Base-by-base conservation (phyloP, 2,888 invertebrate species). In the Sesia bembeciformis region DNA sequence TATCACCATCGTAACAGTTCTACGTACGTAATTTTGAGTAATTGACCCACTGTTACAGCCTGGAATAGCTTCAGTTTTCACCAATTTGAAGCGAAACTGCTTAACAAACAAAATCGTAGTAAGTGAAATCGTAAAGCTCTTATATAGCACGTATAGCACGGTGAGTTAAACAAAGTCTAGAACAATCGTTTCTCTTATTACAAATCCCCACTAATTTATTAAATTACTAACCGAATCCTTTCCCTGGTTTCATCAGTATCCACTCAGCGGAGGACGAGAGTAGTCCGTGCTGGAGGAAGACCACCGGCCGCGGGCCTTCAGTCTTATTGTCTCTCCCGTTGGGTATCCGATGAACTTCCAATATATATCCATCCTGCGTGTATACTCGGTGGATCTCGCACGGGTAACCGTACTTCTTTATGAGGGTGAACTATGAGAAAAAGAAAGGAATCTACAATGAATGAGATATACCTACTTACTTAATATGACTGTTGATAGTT, bases 281-380 rank as follows among this genome's bases (percentile, higher is more conserved):
- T 2, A 98, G 84, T 0, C 97, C 98, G 73, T 97, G 97, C 70
- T 96, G 95, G 40, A 97, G 78, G 63, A 95, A 91, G 54, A 93
- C 93, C 6, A 91, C 94, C 0, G 83, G 81, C 50, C 71, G 71
- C 1, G 70, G 65, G 1, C 64, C 67, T 3, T 57, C 56, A 0
- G 65, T 59, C 3, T 59, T 57, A 7, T 65, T 74, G 40, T 63
- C 49, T 61, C 76, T 80, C 1, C 91, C 90, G 54, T 90, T 84
- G 0, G 95, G 95, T 58, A 97, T 95, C 60, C 97, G 90, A 67
- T 97, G 97, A 67, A 97, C 70, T 54, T 93, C 93, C 63, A 97
- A 80, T 40, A 97, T 85, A 76, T 95, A 97, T 0, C 94, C 95
- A 75, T 97, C 97, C 62, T 93, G 90, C 0, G 97, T 97, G 64